Percentiles rank a stretch among this genome's conserved stretches.
Conservation (phyloP, 2,113 vertebrate genomes). For the Ammodytes dubius region DNA sequence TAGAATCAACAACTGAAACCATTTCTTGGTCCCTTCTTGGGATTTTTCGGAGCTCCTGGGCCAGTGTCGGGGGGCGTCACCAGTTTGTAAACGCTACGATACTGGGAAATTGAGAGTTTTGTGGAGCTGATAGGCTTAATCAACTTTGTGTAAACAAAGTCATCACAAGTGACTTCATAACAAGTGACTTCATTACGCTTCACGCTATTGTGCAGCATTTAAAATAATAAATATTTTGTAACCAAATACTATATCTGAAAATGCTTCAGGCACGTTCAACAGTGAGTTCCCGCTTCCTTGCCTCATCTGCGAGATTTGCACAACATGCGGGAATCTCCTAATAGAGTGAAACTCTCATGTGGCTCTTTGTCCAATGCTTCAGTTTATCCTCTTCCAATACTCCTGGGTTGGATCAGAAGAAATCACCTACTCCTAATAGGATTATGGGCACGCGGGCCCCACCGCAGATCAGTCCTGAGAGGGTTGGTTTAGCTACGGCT, state of each 20-base stretch:
- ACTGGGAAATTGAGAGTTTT: too few relatives aligned
- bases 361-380: slow-evolving; percentile 43
- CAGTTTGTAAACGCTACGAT: too few relatives aligned
- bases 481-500: slow-evolving; percentile 66
- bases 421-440: slow-evolving; percentile 75
- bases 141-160: too few relatives aligned
- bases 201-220: background rate
- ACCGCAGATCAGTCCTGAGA: slow-evolving; percentile 64
- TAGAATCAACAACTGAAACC: too few relatives aligned
- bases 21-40: too few relatives aligned
- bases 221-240: background rate
- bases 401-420: slow-evolving; percentile 58
- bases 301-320: slow-evolving; percentile 14
- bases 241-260: background rate
- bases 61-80: too few relatives aligned
- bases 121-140: too few relatives aligned
- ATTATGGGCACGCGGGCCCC: slow-evolving; percentile 68
- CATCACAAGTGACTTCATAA: too few relatives aligned
- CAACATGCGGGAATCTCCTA: slow-evolving; percentile 10
- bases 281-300: background rate
- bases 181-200: too few relatives aligned
- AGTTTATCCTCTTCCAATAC: slow-evolving; percentile 48
- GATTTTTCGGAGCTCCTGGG: too few relatives aligned
- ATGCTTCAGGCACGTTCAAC: background rate
- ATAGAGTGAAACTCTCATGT: slow-evolving; percentile 41